Base-by-base conservation (phyloP, 2,888 invertebrate genomes). In the Drepanosiphum platanoidis region DNA sequence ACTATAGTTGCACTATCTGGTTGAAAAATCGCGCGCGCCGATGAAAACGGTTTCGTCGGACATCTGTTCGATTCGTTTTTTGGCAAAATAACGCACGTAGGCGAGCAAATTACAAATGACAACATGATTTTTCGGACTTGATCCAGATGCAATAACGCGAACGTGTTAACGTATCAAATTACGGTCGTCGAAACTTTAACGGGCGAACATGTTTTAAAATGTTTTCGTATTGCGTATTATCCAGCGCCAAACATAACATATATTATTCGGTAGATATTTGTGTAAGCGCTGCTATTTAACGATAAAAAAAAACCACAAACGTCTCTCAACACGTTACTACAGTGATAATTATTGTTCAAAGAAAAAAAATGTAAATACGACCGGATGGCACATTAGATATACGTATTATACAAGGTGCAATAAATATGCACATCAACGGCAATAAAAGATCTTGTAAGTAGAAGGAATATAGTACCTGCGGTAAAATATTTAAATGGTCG, bases 281-380 rank as follows among this genome's bases (percentile, higher is more conserved):
- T 64, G 64, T 36, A 27, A 64, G 64, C 32, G 32, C 30, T 22
- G 46, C 46, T 72, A 9, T 58, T 34, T 58, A 58, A 52, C 70
- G 42, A 34, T 22, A 79, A 22, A 15, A 0, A 30, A 46, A 34
- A 27, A 52, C 32, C 1, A 36, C 8, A 27, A 71, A 22, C 32
- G 52, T 58, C n/a, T 58, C 32, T 52, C 68, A 46, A 36, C 52
- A 58, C 80, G 80, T 81, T 36, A 81, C 80, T 36, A 81, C 80
- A 36, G 70, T 71, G 71, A 71, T 80, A 70, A 81, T 81, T 71
- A 39, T 81, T 71, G 71, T 81, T 30, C 39, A 15, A n/a, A 66
- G 32, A 66, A 46, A 58, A 66, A 80, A 81, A 71, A 71, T 61
- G 58, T 81, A 71, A 81, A 81, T 81, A 39, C 32, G 32, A 81